A percentile compares a stretch with the other conserved stretches of the same genome.
Evolutionary conservation across 2,888 invertebrate genomes (phyloP).

Genomic region (Apamea epomidion): DNA sequence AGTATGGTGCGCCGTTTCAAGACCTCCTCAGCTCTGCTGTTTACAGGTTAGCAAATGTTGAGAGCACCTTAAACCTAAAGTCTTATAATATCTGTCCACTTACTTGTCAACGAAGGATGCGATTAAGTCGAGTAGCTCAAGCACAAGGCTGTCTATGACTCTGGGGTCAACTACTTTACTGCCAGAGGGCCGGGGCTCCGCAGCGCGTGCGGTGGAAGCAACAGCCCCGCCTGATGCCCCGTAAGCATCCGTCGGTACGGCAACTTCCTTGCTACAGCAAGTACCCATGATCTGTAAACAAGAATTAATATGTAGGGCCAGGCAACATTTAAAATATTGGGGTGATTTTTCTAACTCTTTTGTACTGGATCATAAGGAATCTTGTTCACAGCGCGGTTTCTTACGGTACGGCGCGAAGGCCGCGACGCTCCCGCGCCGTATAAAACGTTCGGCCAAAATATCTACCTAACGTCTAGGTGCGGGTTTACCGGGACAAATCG

Average conservation of each 20-base stretch:
- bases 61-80: neutral
- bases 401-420: neutral
- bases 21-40: neutral
- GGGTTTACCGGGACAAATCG: neutral
- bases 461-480: neutral
- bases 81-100: constrained; percentile 72
- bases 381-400: neutral
- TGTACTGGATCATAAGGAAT: neutral
- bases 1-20: constrained; percentile 84
- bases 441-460: neutral
- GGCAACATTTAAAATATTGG: neutral
- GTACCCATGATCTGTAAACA: constrained; percentile 92
- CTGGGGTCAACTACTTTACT: constrained; percentile 78
- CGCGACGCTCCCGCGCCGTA: neutral
- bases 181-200: constrained; percentile 66
- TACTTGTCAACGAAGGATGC: constrained; percentile 95
- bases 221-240: constrained; percentile 72
- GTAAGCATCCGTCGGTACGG: constrained; percentile 88
- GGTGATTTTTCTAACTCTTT: neutral
- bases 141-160: constrained; percentile 93
- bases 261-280: constrained; percentile 93
- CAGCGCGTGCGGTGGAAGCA: constrained; percentile 59
- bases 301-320: neutral
- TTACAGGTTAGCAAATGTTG: neutral
- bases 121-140: constrained; percentile 95